Evolutionary conservation across 1,140 invertebrate genomes (phyloP), one percentile per base, ranked within the genome.

Genomic region (Heliconius nattereri): DNA sequence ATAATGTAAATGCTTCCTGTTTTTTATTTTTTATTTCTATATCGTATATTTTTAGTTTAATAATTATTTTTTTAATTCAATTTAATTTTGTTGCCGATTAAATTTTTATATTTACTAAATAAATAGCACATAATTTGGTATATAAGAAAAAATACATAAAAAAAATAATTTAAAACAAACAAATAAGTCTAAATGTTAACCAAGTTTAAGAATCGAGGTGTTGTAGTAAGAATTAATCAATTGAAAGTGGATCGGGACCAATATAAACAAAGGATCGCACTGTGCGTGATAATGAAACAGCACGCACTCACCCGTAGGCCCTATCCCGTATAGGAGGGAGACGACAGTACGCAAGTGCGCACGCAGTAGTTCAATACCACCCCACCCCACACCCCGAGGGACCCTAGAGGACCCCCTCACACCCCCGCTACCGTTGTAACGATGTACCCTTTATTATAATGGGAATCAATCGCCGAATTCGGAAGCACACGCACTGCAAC

Each of bases 401-500:
- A 80, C 83, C 81, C 83, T 84, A 86, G 72, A 13, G 40, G 13
- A 52, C 52, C 87, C 89, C 88, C 92, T 85, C 60, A 66, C 60
- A 26, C 60, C 29, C 90, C 88, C 90, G 89, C 90, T 86, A 91
- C 85, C 88, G 82, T 85, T 91, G 90, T 94, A 91, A 91, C 91
- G 84, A 87, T 89, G 90, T 93, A 92, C 90, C 89, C 89, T 92
- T 92, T 91, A 92, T 93, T 93, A 92, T 93, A 94, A 92, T 89
- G 90, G 89, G 90, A 92, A 92, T 94, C 92, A 93, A 93, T 94
- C 91, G 92, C 87, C 90, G 92, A 93, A 94, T 93, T 86, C 80
- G 84, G 81, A 84, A 40, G 60, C 81, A 84, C 80, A 83, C 81
- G 81, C 84, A 78, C 71, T 83, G 81, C 82, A 82, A 71, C 76